These are phyloP conservation scores for Aporophyla nigra DNA, from an alignment of 2,888 invertebrate genomes.

Conservation along the genomic window DNA sequence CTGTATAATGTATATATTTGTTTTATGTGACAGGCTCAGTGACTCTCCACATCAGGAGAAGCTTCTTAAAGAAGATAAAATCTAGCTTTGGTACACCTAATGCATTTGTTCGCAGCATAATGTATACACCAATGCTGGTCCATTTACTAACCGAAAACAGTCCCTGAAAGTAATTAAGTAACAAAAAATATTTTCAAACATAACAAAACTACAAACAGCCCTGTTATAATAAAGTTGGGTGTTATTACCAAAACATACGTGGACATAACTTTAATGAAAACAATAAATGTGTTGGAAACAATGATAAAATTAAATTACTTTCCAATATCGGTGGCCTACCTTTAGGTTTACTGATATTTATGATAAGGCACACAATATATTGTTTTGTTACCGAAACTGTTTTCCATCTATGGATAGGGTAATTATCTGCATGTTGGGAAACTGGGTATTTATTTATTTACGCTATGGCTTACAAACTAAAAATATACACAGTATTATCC, in stretches of 20 bases:
- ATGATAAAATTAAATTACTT: conserved; percentile 74
- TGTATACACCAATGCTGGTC: too few species aligned
- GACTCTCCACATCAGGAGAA: background rate
- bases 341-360: conserved; percentile 51
- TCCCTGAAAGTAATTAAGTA: background rate
- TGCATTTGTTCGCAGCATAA: too few species aligned
- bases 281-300: conserved; percentile 68
- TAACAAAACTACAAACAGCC: conserved; percentile 9
- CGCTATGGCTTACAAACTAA: too few species aligned
- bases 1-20: background rate
- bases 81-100: background rate
- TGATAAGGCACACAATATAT: conserved; percentile 45
- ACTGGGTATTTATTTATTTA: background rate
- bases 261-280: conserved; percentile 57
- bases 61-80: background rate
- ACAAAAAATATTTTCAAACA: background rate
- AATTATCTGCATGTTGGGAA: background rate
- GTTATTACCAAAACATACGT: conserved; percentile 55
- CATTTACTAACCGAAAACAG: background rate
- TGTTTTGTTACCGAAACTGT: conserved; percentile 29
- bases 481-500: too few species aligned
- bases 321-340: conserved; percentile 64
- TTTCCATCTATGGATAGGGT: conserved; percentile 16
- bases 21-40: background rate
- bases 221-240: conserved; percentile 36